Base-by-base conservation (phyloP, 1,140 invertebrate species). In the Caenorhabditis briggsae region DNA sequence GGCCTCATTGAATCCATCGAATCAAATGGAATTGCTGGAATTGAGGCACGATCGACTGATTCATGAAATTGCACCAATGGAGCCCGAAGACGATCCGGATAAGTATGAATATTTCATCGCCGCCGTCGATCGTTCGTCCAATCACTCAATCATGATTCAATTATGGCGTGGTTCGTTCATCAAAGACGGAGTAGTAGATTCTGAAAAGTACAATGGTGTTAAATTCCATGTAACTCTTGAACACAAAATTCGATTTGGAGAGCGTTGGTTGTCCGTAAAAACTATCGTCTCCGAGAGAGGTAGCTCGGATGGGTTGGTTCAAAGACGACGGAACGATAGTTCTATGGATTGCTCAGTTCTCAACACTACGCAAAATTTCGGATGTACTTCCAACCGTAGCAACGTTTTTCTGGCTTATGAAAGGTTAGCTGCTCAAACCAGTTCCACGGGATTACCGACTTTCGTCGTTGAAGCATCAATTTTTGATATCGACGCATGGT, bases 401-500 rank as follows among this genome's bases (percentile, higher is more conserved):
- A 61, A 61, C n/a, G 59, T 61, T 8, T 61, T 61, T 20, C 12
- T 61, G 23, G 59, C 59, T 25, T 61, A 61, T 14, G 20, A 23
- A 12, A 16, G 20, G 3, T 8, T 20, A 33, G 9, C 7, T 11
- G 2, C 20, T 23, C 20, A 12, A 20, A 23, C 9, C 3, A 33
- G 7, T 9, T 25, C 23, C 14, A 12, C 59, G 11, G 11, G 9
- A 20, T 20, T 25, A 12, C 8, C 56, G 9, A 18, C n/a, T 14
- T n/a, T n/a, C 18, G 8, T 58, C 5, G 59, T 61, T 9, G 59
- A 61, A 25, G 59, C 59, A 11, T 20, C 59, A 0, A 61, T 61
- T 12, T 61, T 61, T 33, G 59, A 61, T 25, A 61, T 61, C n/a
- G 59, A 61, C 14, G 59, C 59, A 12, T 61, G 59, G 59, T 61